A percentile compares a stretch with the other conserved stretches of the same genome.
phyloP scores from a whole-genome alignment of 2,888 invertebrate genomes.

The Torymus aiolomorphi region DNA sequence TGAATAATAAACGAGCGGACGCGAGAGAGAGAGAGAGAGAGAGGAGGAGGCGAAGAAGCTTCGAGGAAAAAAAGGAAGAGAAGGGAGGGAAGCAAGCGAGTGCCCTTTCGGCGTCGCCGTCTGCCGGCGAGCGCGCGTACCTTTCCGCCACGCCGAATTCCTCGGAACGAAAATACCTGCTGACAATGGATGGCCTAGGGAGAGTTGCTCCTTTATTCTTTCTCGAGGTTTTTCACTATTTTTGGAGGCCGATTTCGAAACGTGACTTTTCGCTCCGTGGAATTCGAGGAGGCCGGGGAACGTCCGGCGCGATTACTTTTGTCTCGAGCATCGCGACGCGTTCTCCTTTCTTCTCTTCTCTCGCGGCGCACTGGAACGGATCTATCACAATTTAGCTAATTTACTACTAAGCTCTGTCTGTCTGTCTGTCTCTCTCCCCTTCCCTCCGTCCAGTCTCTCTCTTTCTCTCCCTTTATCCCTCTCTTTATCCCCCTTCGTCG shows the following conservation, averaged over 20 bases:
- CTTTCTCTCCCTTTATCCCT: constrained; percentile 12
- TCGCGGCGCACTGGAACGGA: constrained; percentile 18
- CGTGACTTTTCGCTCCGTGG: not conserved
- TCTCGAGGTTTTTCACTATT: too few species aligned
- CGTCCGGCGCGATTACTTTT: too few species aligned
- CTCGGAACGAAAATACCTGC: too few species aligned
- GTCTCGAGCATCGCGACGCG: too few species aligned
- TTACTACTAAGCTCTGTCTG: constrained; percentile 44
- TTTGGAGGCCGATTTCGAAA: too few species aligned
- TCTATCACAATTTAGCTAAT: constrained; percentile 63
- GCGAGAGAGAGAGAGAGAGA: constrained; percentile 4
- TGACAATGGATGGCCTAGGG: too few species aligned
- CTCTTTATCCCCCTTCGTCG: not conserved
- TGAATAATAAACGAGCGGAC: constrained; percentile 54
- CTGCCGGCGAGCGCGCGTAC: constrained; percentile 45
- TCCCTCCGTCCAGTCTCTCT: constrained; percentile 20
- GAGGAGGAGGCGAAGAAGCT: constrained; percentile 8
- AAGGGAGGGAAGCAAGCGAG: constrained; percentile 19
- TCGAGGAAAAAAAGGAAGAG: not conserved
- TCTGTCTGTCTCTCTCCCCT: constrained; percentile 19
- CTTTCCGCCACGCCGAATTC: not conserved
- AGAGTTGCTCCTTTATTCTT: too few species aligned
- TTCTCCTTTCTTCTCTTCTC: too few species aligned
- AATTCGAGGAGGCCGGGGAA: not conserved
- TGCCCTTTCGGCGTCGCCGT: constrained; percentile 46